Conservation (phyloP, 2,888 invertebrate genomes). For the Protophormia terraenovae region DNA sequence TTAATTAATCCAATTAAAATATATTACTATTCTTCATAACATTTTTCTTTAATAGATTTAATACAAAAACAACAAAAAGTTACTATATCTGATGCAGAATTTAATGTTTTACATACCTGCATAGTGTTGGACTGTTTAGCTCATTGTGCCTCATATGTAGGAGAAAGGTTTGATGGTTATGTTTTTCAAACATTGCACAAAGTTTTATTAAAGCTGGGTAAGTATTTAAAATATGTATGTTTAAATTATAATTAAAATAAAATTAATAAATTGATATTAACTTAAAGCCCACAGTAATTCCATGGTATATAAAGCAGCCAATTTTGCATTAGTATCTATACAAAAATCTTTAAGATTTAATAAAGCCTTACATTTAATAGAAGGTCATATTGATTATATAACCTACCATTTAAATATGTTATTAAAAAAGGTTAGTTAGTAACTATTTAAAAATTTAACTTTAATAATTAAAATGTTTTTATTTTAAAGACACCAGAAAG, state of each 20-base stretch:
- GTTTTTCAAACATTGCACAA: slow-evolving; percentile 86
- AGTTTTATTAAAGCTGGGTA: slow-evolving; percentile 88
- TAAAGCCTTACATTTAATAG: slow-evolving; percentile 84
- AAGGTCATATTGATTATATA: slow-evolving; percentile 88
- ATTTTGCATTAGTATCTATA: slow-evolving; percentile 83
- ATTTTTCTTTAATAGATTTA: slow-evolving; percentile 55
- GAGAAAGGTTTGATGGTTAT: slow-evolving; percentile 83
- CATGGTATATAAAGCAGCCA: slow-evolving; percentile 85
- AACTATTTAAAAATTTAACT: no score
- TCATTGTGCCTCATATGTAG: slow-evolving; percentile 83
- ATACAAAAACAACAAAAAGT: slow-evolving; percentile 71
- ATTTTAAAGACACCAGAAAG: slow-evolving; percentile 80
- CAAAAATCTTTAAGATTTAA: slow-evolving; percentile 83
- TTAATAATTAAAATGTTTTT: not conserved
- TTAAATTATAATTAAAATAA: not conserved
- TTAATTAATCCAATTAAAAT: not conserved
- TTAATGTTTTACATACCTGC: slow-evolving; percentile 86
- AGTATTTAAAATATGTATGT: slow-evolving; percentile 21
- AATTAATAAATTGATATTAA: not conserved
- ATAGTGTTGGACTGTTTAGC: slow-evolving; percentile 88
- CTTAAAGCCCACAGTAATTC: slow-evolving; percentile 85
- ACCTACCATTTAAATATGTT: slow-evolving; percentile 86
- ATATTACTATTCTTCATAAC: not conserved
- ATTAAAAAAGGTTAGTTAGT: slow-evolving; percentile 83
- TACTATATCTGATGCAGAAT: slow-evolving; percentile 82